Evolutionary conservation across 1,140 invertebrate species (phyloP).

Genomic region (Cecropterus lyciades): DNA sequence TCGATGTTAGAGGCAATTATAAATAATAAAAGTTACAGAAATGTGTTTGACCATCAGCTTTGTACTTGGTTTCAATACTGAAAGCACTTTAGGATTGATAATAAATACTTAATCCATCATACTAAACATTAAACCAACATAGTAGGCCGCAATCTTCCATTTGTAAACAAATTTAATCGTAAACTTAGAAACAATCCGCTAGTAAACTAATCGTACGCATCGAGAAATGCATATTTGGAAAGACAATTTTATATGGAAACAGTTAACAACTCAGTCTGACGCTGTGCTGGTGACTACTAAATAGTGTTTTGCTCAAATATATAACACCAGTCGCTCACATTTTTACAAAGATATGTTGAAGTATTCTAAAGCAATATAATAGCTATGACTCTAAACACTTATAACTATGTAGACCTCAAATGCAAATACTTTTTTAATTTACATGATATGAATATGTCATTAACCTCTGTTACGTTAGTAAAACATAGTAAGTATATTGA

Average conservation of each 20-base stretch:
- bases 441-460: conserved; percentile 83
- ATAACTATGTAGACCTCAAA: conserved; percentile 83
- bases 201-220: conserved; percentile 55
- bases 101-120: too few species aligned
- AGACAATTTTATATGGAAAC: conserved; percentile 53
- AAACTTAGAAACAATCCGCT: conserved; percentile 38
- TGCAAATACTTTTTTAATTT: conserved; percentile 83
- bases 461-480: conserved; percentile 77
- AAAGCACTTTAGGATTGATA: too few species aligned
- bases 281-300: conserved; percentile 42
- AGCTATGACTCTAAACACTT: conserved; percentile 81
- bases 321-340: conserved; percentile 62
- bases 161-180: conserved; percentile 34
- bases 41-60: neutral
- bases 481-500: conserved; percentile 60
- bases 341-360: conserved; percentile 81
- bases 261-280: conserved; percentile 42
- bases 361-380: conserved; percentile 82
- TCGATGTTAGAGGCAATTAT: neutral
- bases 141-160: neutral
- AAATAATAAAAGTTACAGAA: neutral
- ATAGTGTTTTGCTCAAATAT: conserved; percentile 33
- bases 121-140: conserved; percentile 19
- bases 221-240: conserved; percentile 77
- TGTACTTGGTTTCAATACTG: neutral